Evolutionary conservation across 2,888 invertebrate genomes (phyloP), one percentile per base, ranked within the genome.

Genomic region (Sphaerophoria rueppellii): DNA sequence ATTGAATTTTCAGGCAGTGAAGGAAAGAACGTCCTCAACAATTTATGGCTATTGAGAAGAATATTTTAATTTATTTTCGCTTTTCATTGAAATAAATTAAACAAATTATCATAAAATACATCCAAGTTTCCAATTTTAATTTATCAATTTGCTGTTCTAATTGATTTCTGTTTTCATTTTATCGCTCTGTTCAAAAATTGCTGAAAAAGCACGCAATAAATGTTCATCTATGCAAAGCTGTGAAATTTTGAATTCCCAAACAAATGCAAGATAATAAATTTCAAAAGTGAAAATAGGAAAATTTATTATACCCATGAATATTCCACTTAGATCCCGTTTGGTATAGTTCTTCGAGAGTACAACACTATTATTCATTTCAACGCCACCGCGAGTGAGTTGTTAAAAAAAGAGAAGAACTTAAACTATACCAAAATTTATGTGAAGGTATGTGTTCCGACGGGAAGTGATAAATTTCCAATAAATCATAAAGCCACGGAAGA

Each of bases 381-480:
- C 82, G 14, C 50, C 34, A 65, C 14, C 6, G 4, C 35, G 6
- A n/a, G 14, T 5, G 6, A 12, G 7, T 2, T 55, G 0, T 55
- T 16, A 14, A 40, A 1, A 40, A 40, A 6, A 40, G 0, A 16
- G 24, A 16, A 0, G 24, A 16, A 12, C 16, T 1, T 12, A n/a
- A 34, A 60, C 24, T 43, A 60, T 43, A 16, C 0, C 4, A 1
- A 37, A 34, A 52, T 34, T 63, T 43, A 37, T 43, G 43, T 43
- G 43, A 4, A 40, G 6, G 9, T 67, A n/a, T 67, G 60, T 60
- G 67, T 50, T 75, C 71, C 79, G 70, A 71, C 67, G 75, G 82
- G 82, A 79, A 79, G 71, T 79, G 71, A 79, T 83, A 79, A 79
- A 83, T 75, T 79, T 75, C 74, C 71, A 79, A 83, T 83, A 83